A percentile compares a stretch with the other conserved stretches of the same genome.
phyloP scores from a whole-genome alignment of 2,888 invertebrate species.

The Salticus scenicus region DNA sequence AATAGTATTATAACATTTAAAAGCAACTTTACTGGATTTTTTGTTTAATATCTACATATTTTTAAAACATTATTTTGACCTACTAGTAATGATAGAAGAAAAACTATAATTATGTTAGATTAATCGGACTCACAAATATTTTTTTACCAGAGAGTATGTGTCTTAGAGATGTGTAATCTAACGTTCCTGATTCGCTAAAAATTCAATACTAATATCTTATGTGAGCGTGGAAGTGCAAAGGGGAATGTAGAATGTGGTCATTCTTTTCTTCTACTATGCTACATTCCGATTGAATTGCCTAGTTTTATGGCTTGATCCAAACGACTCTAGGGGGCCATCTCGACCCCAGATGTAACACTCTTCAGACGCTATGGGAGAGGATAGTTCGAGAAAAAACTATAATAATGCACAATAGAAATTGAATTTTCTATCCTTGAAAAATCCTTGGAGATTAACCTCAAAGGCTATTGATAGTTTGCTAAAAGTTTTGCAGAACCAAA shows the following conservation, averaged over 20 bases:
- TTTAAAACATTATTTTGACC: too few relatives aligned
- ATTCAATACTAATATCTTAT: background rate
- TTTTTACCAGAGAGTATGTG: too few relatives aligned
- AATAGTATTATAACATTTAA: too few relatives aligned
- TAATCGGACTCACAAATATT: too few relatives aligned
- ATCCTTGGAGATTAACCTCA: background rate
- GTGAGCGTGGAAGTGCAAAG: background rate
- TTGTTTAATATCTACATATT: too few relatives aligned
- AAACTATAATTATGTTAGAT: too few relatives aligned
- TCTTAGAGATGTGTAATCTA: too few relatives aligned
- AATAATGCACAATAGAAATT: slow-evolving; percentile 29
- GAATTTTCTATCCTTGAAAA: slow-evolving; percentile 4
- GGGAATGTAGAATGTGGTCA: background rate
- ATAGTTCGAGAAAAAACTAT: background rate
- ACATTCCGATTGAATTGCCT: slow-evolving; percentile 64
- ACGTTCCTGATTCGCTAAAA: too few relatives aligned
- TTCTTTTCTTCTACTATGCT: background rate
- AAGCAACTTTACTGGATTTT: too few relatives aligned
- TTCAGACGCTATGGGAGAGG: background rate
- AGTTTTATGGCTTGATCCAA: slow-evolving; percentile 57
- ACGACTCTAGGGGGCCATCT: slow-evolving; percentile 28
- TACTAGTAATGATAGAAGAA: too few relatives aligned
- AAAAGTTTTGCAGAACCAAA: background rate
- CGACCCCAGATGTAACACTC: background rate
- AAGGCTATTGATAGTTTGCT: background rate